Base-by-base conservation (phyloP, 2,113 vertebrate genomes). In the Rallus limicola region DNA sequence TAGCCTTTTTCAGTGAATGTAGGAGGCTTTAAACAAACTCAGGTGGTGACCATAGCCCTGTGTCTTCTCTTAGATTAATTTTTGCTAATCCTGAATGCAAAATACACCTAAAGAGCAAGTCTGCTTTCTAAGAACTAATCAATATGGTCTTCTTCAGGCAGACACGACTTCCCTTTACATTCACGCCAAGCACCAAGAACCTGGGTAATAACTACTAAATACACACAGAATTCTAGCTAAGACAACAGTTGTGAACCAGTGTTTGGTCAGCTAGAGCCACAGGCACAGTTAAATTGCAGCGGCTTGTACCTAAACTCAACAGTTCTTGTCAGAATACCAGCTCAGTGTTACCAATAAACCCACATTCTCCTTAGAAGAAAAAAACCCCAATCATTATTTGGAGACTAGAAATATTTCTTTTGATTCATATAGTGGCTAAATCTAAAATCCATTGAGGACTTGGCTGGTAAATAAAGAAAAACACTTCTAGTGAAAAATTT, bases 41-140 rank as follows among this genome's bases (percentile, higher is more conserved):
- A 81, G 16, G 12, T 4, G 7, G 33, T 70, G 28, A 74, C 15
- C 1, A 1, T 4, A 25, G 28, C 15, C 16, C 29, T 34, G 55
- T 44, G 34, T 42, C 9, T 67, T 74, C 70, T 60, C 31, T 18
- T 33, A 42, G 31, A 53, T 52, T 33, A 10, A 10, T 82, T 88
- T 76, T 65, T 6, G 65, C n/a, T 55, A 77, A 18, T 42, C 40
- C 21, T 62, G 25, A 70, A 60, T 50, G 44, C 40, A 60, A 60
- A 13, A 55, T 20, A 31, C 36, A 72, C 28, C 53, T 29, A 85
- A 76, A 88, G 6, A 86, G 50, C 40, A 74, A 64, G 13, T 50
- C 40, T 94, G 50, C 82, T 87, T 92, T 91, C 65, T 62, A 88
- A 82, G 67, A 76, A 86, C n/a, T 82, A 67, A 71, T 46, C 56